These are phyloP conservation scores for Diorhabda sublineata DNA, from an alignment of 1,140 invertebrate species.

Conservation along the genomic window DNA sequence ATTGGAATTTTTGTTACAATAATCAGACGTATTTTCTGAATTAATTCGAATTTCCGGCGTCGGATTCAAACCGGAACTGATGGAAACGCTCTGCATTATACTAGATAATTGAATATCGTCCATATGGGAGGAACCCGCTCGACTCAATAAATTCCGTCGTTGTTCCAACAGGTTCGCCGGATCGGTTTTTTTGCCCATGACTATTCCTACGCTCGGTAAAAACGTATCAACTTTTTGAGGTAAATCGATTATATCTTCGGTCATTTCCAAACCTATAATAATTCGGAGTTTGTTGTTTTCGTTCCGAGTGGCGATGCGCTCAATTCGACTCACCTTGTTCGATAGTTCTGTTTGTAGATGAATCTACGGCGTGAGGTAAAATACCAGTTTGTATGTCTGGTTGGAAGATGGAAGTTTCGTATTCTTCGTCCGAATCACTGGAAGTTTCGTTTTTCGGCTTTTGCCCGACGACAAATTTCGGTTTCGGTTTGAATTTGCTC, in stretches of 20 bases:
- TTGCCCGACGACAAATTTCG: conserved; percentile 52
- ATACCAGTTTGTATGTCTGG: conserved; percentile 36
- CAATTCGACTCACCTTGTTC: conserved; percentile 29
- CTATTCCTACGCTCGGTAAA: conserved; percentile 61
- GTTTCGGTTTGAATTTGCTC: conserved; percentile 42
- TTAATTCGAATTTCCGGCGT: conserved; percentile 64
- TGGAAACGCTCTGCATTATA: conserved; percentile 54
- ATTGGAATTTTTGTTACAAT: conserved; percentile 49
- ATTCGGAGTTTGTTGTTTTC: background rate
- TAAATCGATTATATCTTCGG: conserved; percentile 29
- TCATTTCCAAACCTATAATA: conserved; percentile 34
- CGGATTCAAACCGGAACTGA: conserved; percentile 43
- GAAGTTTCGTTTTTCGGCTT: conserved; percentile 37
- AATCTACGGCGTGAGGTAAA: conserved; percentile 21
- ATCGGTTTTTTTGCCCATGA: conserved; percentile 52
- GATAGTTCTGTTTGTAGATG: conserved; percentile 22
- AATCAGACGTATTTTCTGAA: conserved; percentile 35
- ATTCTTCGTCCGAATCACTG: conserved; percentile 52
- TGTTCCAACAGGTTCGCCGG: conserved; percentile 37
- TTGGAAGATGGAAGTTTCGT: conserved; percentile 52
- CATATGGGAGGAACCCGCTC: conserved; percentile 46
- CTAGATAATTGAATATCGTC: conserved; percentile 51
- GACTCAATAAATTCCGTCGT: conserved; percentile 46
- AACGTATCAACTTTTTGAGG: conserved; percentile 49
- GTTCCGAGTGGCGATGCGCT: no score